These are phyloP conservation scores for Bubalus kerabau DNA, from an alignment of 2,113 vertebrate genomes.

Conservation along the genomic window DNA sequence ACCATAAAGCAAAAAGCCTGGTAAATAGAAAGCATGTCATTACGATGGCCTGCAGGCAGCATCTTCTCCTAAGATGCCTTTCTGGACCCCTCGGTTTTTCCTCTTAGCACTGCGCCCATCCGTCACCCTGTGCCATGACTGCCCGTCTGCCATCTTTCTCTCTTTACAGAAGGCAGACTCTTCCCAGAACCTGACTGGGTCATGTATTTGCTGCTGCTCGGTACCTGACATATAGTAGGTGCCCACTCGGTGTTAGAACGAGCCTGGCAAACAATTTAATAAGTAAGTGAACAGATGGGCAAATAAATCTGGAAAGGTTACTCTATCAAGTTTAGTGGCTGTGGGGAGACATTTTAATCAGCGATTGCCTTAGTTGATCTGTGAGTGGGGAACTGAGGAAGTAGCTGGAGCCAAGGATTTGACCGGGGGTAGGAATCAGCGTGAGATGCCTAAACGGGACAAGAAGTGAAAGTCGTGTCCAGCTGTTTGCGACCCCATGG, in stretches of 20 bases:
- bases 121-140: rapidly evolving
- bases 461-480: background rate
- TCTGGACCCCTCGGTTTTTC: rapidly evolving
- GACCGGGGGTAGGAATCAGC: background rate
- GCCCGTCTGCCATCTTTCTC: background rate
- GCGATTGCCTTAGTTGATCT: background rate
- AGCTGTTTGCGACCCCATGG: background rate
- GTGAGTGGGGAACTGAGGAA: background rate
- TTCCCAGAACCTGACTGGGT: background rate
- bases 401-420: background rate
- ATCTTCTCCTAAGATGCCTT: too few relatives aligned
- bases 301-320: background rate
- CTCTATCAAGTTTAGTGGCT: background rate
- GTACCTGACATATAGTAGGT: background rate
- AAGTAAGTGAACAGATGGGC: background rate
- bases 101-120: rapidly evolving
- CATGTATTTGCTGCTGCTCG: background rate
- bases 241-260: background rate
- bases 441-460: background rate
- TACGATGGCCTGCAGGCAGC: rapidly evolving
- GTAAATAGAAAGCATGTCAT: background rate
- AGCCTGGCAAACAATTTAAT: background rate
- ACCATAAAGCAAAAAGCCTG: background rate
- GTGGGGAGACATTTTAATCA: background rate
- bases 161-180: background rate